Base-by-base conservation (phyloP, 1,140 invertebrate genomes). In the Marisa cornuarietis region DNA sequence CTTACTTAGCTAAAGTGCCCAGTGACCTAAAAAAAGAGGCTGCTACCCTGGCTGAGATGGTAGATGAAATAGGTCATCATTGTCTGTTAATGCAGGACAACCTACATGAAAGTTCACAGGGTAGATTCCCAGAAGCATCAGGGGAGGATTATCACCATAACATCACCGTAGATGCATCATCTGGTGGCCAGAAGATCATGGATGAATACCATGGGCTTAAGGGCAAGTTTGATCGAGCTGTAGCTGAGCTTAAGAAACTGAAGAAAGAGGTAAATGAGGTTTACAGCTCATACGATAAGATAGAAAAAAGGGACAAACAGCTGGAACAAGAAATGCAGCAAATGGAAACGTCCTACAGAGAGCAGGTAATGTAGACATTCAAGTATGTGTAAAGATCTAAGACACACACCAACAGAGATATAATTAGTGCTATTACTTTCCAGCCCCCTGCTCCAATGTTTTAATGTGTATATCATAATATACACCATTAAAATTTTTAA, bases 71-170 rank as follows among this genome's bases (percentile, higher is more conserved):
- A 68, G 82, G 83, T 22, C 81, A 83, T 49, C 84, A 84, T 18
- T 88, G 87, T 84, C 79, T 83, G 24, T 68, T 69, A 51, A 49
- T 88, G 22, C 81, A 87, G 52, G 86, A 87, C n/a, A 85, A 84
- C 65, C 71, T 88, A 22, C 84, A 85, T 69, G 86, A 85, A 69
- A 87, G 84, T 11, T 75, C 80, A 8, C n/a, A 61, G 22, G 79
- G 63, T 20, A 49, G 10, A 51, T 14, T 78, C 16, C 5, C 49
- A 18, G 24, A 18, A n/a, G 20, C 68, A 22, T 13, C 14, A 51
- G 79, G 74, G 7, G 54, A 49, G 20, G 79, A 81, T 26, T 82
- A 81, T 76, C 74, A 76, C 51, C 83, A 85, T 69, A 54, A 62
- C 20, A 77, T 85, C 42, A 82, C 80, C 2, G 83, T 85, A 16